Base-by-base conservation (phyloP, 2,113 vertebrate species). In the Isichthys henryi region DNA sequence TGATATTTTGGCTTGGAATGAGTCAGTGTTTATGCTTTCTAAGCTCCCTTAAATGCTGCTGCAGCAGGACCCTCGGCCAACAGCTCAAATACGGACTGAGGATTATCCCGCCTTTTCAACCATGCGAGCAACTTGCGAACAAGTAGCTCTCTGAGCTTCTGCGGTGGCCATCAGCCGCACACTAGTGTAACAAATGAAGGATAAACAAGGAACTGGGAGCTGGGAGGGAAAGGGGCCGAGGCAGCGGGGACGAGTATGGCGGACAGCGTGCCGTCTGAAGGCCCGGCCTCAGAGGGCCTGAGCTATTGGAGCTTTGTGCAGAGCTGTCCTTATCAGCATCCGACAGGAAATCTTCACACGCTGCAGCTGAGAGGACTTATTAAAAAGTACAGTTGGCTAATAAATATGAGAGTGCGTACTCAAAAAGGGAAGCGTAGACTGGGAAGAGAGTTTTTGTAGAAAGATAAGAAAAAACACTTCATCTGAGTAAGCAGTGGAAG, bases 291-390 rank as follows among this genome's bases (percentile, higher is more conserved):
- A 82, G 86, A 27, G 58, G 77, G 66, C 84, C 45, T 39, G 87
- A 31, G 45, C 31, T 9, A 45, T 13, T 62, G 27, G 35, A 21
- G 53, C 87, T 43, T 43, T 35, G 49, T 35, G 49, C n/a, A 21
- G 0, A 88, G 86, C 85, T 91, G 91, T 94, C 93, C 93, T 97
- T 96, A 96, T 96, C 94, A 93, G 89, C 91, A 82, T 91, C 92
- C 95, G 88, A 91, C 95, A 97, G 95, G 91, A 94, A 95, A 96
- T 95, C 95, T 95, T 92, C 89, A 13, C 92, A 90, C 93, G 85
- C 89, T 23, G 70, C 91, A 84, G 53, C 90, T 53, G 53, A 89
- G 92, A 94, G 93, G 91, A 90, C 92, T 96, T 92, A 93, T 93
- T 93, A 92, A 94, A 93, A 92, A 94, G 91, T 92, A 88, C 89